Conservation (phyloP, 2,113 vertebrate genomes). For the Seriola quinqueradiata region DNA sequence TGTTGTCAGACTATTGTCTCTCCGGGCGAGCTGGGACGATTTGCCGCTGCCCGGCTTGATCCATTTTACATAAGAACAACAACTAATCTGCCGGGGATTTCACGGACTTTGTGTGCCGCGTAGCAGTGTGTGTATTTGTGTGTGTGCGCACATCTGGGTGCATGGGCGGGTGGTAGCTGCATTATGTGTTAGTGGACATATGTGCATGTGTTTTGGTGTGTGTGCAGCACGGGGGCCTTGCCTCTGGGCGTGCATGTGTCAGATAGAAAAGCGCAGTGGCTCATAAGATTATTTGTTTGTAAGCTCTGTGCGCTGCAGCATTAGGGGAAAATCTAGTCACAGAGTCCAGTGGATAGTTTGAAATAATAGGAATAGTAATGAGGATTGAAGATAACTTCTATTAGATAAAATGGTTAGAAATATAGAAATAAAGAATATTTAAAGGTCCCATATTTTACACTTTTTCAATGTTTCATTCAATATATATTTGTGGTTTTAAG, state of each 20-base stretch:
- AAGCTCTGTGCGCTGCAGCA: constrained; percentile 37
- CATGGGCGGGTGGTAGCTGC: constrained; percentile 20
- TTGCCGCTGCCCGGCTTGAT: constrained; percentile 64
- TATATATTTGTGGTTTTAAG: too few relatives aligned
- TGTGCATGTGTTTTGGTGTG: constrained; percentile 48
- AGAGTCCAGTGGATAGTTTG: background rate
- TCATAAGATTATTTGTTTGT: constrained; percentile 61
- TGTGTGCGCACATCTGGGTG: constrained; percentile 53
- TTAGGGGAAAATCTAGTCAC: background rate
- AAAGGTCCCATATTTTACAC: too few relatives aligned
- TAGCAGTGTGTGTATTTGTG: constrained; percentile 33
- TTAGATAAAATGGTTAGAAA: too few relatives aligned
- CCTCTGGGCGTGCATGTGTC: constrained; percentile 36
- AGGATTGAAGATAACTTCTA: background rate
- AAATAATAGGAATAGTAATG: background rate
- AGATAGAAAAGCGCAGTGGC: constrained; percentile 61
- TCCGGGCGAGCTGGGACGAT: constrained; percentile 44
- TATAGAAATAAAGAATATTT: too few relatives aligned
- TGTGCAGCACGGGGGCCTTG: constrained; percentile 7
- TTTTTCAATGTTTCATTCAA: too few relatives aligned
- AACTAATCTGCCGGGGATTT: constrained; percentile 79
- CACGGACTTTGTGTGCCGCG: constrained; percentile 44
- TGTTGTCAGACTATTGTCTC: constrained; percentile 58
- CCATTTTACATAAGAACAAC: constrained; percentile 83
- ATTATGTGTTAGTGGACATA: constrained; percentile 60